Evolutionary conservation across 2,797 vertebrate species (phyloP).

Genomic region (Chromobotia macracanthus): DNA sequence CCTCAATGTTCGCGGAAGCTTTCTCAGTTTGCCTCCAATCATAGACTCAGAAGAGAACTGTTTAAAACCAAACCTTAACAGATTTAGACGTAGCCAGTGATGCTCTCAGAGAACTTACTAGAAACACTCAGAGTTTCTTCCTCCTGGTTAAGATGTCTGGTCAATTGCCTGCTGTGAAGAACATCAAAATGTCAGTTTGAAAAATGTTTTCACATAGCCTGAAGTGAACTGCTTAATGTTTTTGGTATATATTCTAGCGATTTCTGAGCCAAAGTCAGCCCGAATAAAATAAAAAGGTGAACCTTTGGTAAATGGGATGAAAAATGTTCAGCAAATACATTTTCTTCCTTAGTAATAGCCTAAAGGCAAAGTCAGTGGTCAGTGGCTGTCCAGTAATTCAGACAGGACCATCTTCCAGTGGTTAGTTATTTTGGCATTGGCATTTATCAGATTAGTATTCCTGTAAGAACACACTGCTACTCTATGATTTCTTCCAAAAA

Average conservation of each 20-base stretch:
- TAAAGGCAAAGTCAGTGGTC: background rate
- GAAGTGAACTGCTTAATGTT: conserved; percentile 63
- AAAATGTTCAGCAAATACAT: conserved; percentile 26
- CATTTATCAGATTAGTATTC: background rate
- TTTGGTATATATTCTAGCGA: background rate
- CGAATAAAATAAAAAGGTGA: conserved; percentile 24
- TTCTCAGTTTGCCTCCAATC: conserved; percentile 70
- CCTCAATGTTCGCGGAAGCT: conserved; percentile 73
- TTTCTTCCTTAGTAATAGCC: conserved; percentile 22
- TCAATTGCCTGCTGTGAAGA: conserved; percentile 64
- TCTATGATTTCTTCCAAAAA: background rate
- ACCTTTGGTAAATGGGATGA: conserved; percentile 36
- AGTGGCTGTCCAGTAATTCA: background rate
- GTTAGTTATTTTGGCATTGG: background rate
- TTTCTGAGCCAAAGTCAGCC: conserved; percentile 42
- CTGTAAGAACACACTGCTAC: background rate
- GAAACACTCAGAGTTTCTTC: conserved; percentile 63
- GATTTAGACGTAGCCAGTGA: conserved; percentile 60
- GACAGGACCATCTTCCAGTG: background rate
- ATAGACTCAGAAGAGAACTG: conserved; percentile 68
- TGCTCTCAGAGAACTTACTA: conserved; percentile 62
- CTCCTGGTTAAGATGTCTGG: conserved; percentile 59
- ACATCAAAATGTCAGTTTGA: conserved; percentile 62
- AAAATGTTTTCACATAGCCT: conserved; percentile 61
- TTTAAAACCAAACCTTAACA: conserved; percentile 66